These are phyloP conservation scores for Platalea minor DNA, from an alignment of 2,797 vertebrate species.

Conservation along the genomic window DNA sequence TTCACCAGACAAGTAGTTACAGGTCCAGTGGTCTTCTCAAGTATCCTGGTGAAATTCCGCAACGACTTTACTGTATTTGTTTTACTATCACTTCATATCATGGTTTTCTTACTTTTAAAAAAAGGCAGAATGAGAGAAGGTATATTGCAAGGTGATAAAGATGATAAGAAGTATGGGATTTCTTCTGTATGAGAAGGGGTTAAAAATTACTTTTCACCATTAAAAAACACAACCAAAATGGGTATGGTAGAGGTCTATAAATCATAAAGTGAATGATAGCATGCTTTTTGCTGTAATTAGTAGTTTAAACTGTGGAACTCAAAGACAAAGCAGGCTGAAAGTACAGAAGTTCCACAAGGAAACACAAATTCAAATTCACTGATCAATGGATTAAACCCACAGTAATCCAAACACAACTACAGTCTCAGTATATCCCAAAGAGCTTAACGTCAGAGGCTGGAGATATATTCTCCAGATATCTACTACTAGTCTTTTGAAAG, in stretches of 20 bases:
- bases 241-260: neutral
- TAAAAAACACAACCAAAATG: neutral
- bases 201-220: neutral
- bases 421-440: neutral
- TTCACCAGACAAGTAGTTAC: fast-evolving
- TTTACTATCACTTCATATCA: neutral
- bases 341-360: neutral
- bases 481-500: neutral
- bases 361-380: neutral
- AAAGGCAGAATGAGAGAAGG: neutral
- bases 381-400: neutral
- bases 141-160: neutral
- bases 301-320: neutral
- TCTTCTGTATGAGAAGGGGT: neutral
- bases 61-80: neutral
- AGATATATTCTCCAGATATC: neutral
- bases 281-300: neutral
- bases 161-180: neutral
- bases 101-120: neutral
- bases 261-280: neutral
- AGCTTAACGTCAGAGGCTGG: neutral
- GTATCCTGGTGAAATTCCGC: neutral
- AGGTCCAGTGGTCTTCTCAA: neutral
- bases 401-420: neutral
- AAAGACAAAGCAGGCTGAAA: neutral